Conservation (phyloP, 2,113 vertebrate genomes). For the Struthio camelus region DNA sequence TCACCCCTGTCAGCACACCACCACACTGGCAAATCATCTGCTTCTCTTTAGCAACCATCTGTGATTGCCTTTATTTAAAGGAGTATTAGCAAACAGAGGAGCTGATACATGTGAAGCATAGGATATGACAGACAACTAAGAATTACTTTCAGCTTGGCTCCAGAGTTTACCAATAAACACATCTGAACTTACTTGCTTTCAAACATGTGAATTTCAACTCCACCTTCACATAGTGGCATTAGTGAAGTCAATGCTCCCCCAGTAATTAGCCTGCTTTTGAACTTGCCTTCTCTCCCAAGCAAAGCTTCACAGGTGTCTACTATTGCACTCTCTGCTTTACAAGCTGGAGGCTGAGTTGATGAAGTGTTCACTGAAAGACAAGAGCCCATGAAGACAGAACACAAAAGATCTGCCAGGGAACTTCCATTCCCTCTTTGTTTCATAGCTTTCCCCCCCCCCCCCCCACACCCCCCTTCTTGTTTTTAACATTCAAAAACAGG, state of each 20-base stretch:
- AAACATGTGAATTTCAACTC: background rate
- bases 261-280: background rate
- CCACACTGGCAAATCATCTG: constrained; percentile 6
- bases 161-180: background rate
- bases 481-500: background rate
- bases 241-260: background rate
- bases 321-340: background rate
- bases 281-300: background rate
- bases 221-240: background rate
- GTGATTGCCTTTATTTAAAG: constrained; percentile 27
- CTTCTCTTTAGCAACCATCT: constrained; percentile 27
- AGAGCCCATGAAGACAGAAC: background rate
- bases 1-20: background rate
- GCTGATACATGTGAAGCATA: background rate
- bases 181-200: background rate
- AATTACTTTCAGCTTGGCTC: background rate
- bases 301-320: background rate
- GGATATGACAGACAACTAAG: background rate
- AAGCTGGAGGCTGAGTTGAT: background rate
- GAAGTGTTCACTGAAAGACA: background rate
- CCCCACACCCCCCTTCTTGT: no score
- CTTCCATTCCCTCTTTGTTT: background rate
- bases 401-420: background rate
- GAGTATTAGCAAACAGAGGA: constrained; percentile 37
- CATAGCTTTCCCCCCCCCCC: background rate